Percentiles rank a stretch among this genome's conserved stretches.
Evolutionary conservation across 2,888 invertebrate genomes (phyloP).

Genomic region (Melipona beecheii): DNA sequence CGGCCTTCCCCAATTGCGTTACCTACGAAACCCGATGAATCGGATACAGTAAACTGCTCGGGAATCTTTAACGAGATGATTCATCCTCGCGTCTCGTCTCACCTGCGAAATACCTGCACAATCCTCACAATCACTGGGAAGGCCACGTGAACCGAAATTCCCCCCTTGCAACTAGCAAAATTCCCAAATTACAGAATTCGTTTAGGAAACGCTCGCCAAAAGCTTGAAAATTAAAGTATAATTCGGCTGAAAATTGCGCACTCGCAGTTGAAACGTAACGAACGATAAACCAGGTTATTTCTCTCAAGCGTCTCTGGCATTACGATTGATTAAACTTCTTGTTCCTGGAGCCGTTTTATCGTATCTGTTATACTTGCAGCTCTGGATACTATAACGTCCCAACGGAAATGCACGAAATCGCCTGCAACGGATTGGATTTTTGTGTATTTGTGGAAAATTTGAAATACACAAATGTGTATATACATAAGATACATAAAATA

Average conservation of each 20-base stretch:
- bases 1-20: constrained; percentile 42
- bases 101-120: constrained; percentile 36
- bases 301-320: not conserved
- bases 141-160: constrained; percentile 11
- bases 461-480: too few relatives aligned
- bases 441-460: too few relatives aligned
- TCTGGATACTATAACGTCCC: not conserved
- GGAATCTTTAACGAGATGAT: constrained; percentile 52
- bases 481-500: too few relatives aligned
- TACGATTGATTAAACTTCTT: not conserved
- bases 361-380: not conserved
- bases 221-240: not conserved
- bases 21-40: constrained; percentile 46
- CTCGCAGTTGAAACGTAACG: not conserved
- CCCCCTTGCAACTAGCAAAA: not conserved
- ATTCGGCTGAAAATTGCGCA: not conserved
- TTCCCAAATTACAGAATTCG: not conserved
- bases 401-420: too few relatives aligned
- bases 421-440: too few relatives aligned
- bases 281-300: not conserved
- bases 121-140: constrained; percentile 32
- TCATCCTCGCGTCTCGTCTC: constrained; percentile 31
- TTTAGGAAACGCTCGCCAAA: not conserved
- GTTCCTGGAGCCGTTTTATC: not conserved
- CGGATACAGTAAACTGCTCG: constrained; percentile 39